Percentiles rank a stretch among this genome's conserved stretches.
phyloP scores from a whole-genome alignment of 2,113 vertebrate species.

The Etheostoma spectabile region DNA sequence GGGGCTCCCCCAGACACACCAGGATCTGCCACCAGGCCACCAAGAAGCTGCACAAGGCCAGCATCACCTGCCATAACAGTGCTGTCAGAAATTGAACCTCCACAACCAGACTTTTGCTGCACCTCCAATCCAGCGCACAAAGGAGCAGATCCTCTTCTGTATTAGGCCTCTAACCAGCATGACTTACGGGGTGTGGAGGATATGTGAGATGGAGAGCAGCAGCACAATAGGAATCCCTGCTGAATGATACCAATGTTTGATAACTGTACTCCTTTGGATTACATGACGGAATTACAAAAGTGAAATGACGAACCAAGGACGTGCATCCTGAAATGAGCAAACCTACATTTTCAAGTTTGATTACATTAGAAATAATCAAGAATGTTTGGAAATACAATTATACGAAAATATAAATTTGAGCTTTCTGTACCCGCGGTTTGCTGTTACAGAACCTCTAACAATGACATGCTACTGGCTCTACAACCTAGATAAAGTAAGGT shows the following conservation, averaged over 20 bases:
- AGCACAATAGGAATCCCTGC: constrained; percentile 36
- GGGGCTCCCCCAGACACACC: constrained; percentile 60
- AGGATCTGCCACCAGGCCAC: constrained; percentile 71
- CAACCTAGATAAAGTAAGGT: not conserved
- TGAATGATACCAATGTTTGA: constrained; percentile 37
- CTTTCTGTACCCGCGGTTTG: constrained; percentile 4
- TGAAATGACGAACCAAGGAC: constrained; percentile 23
- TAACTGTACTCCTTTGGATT: constrained; percentile 38
- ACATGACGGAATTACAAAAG: constrained; percentile 20
- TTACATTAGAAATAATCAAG: not conserved
- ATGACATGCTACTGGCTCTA: constrained; percentile 1
- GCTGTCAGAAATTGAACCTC: constrained; percentile 35
- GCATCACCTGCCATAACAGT: constrained; percentile 58
- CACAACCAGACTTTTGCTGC: constrained; percentile 61
- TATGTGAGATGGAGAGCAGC: constrained; percentile 27
- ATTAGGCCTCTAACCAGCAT: constrained; percentile 48
- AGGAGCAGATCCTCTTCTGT: constrained; percentile 32
- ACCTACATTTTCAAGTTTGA: constrained; percentile 18
- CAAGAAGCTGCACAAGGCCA: constrained; percentile 69
- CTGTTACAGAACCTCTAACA: constrained; percentile 23
- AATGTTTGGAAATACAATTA: constrained; percentile 33
- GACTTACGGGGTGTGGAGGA: constrained; percentile 49
- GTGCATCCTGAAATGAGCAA: constrained; percentile 29
- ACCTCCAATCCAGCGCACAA: constrained; percentile 55
- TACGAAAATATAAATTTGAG: constrained; percentile 14